Base-by-base conservation (phyloP, 2,888 invertebrate genomes). In the Xestobium rufovillosum region DNA sequence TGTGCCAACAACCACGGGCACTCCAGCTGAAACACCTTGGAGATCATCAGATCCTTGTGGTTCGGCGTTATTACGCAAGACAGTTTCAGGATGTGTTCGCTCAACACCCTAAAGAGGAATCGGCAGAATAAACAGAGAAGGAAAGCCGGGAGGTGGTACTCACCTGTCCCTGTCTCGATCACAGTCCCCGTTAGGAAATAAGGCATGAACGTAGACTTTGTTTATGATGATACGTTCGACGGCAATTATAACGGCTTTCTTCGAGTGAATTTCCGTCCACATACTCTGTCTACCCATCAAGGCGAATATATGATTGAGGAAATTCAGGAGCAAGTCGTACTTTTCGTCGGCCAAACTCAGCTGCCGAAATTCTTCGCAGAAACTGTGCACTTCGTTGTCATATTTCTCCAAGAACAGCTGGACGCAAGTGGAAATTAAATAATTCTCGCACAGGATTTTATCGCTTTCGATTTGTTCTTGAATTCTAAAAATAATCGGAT, bases 1-100 rank as follows among this genome's bases (percentile, higher is more conserved):
- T 96, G 95, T 26, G 95, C 95, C 56, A 91, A 88, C 17, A 89
- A 82, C 95, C 89, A 97, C 10, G 96, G 96, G 57, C 90, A 91
- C 57, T 96, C 96, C 57, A 85, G 83, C 57, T 86, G 79, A 59
- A 83, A 83, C 50, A 83, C 75, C 66, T 84, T 83, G 19, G 85
- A 85, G 51, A 92, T 87, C 56, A 80, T 70, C 39, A 89, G 67
- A 60, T 88, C 84, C 53, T 81, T 80, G 65, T 91, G 88, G 41
- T 78, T 74, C 3, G 88, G 88, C 11, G 82, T 80, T 26, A 91
- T 77, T 3, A 80, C 68, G 39, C 72, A 71, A 14, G 83, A 73
- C 57, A 96, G 69, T 55, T 88, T 86, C 34, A 80, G 78, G 55
- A 96, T 88, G 66, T 96, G 94, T 53, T 91, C 86, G 52, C 81